phyloP scores from a whole-genome alignment of 2,113 vertebrate genomes.

The Neodontobutis hainanensis region DNA sequence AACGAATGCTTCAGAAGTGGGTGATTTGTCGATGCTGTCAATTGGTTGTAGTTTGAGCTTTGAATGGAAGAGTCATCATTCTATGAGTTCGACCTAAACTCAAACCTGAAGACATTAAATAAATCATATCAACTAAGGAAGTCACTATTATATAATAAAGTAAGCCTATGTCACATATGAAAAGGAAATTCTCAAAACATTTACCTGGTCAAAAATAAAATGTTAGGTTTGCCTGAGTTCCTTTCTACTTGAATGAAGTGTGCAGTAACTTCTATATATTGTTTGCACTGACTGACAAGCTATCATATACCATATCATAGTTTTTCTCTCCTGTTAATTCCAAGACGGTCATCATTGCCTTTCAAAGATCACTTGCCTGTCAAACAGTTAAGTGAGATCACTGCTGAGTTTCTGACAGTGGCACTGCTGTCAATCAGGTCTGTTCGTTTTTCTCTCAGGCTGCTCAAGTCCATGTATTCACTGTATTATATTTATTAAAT shows the following conservation, averaged over 20 bases:
- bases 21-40: too few relatives aligned
- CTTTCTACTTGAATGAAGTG: background rate
- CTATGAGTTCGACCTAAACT: too few relatives aligned
- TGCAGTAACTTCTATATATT: background rate
- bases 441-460: background rate
- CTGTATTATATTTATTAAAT: background rate
- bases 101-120: too few relatives aligned
- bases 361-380: slow-evolving; percentile 24
- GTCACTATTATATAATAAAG: too few relatives aligned
- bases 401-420: slow-evolving; percentile 1
- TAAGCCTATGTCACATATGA: too few relatives aligned
- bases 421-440: background rate
- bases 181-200: too few relatives aligned
- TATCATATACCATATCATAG: background rate
- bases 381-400: slow-evolving; percentile 8
- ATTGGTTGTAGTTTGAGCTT: too few relatives aligned
- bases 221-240: background rate
- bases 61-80: too few relatives aligned
- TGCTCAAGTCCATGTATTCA: background rate
- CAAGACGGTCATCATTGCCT: background rate
- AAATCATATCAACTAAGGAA: too few relatives aligned
- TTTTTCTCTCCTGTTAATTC: slow-evolving; percentile 1
- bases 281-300: slow-evolving; percentile 2
- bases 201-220: background rate
- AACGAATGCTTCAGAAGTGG: too few relatives aligned